phyloP scores from a whole-genome alignment of 2,888 invertebrate species.

The Drosophila falleni region DNA sequence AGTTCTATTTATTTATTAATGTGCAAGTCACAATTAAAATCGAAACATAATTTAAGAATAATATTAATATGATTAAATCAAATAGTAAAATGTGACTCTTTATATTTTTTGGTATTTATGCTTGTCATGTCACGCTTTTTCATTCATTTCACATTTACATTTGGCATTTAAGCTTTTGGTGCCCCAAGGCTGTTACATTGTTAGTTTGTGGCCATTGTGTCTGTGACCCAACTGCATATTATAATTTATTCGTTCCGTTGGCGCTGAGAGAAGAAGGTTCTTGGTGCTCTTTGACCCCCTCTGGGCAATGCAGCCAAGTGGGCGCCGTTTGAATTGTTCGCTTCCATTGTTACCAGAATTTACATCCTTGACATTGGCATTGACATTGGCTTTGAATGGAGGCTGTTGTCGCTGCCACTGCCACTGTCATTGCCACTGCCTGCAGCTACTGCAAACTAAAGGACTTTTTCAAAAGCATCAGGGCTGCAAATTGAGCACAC shows the following conservation, averaged over 20 bases:
- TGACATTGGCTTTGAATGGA: slow-evolving; percentile 54
- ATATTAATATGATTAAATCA: not conserved
- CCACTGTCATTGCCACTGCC: slow-evolving; percentile 1
- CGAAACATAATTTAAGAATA: not conserved
- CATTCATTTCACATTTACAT: slow-evolving; percentile 16
- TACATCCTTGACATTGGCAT: slow-evolving; percentile 73
- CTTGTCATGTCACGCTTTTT: not conserved
- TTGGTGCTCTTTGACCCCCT: slow-evolving; percentile 34
- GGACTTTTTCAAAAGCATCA: slow-evolving; percentile 20
- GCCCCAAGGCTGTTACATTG: slow-evolving; percentile 19
- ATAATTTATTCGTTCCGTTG: slow-evolving; percentile 60
- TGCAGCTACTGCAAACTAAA: slow-evolving; percentile 2
- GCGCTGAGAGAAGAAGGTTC: slow-evolving; percentile 12
- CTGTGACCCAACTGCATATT: slow-evolving; percentile 23
- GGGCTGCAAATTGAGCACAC: slow-evolving; percentile 39
- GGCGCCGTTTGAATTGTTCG: slow-evolving; percentile 54
- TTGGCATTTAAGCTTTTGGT: slow-evolving; percentile 20
- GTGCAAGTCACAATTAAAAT: not conserved
- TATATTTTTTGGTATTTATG: not conserved
- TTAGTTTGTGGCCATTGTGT: slow-evolving; percentile 28
- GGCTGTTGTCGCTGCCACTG: slow-evolving; percentile 29
- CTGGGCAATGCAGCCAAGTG: slow-evolving; percentile 54
- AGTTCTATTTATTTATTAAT: no score
- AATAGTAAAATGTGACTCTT: not conserved
- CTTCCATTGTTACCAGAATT: slow-evolving; percentile 57